A percentile compares a stretch with the other conserved stretches of the same genome.
phyloP scores from a whole-genome alignment of 2,113 vertebrate species.

The Pseudopipra pipra region DNA sequence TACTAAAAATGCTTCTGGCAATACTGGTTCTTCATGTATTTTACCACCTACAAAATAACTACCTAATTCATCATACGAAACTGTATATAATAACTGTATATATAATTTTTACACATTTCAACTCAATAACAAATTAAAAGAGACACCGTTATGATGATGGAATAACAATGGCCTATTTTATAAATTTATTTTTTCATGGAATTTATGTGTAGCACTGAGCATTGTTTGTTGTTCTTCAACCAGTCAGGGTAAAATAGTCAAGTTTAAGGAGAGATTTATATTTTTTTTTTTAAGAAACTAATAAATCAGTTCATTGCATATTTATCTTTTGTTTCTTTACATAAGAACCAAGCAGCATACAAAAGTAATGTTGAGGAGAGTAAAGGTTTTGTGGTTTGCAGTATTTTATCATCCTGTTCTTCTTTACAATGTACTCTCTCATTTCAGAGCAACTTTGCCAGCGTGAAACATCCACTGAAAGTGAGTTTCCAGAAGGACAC shows the following conservation, averaged over 20 bases:
- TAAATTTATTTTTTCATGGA: background rate
- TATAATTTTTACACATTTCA: background rate
- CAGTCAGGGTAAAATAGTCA: background rate
- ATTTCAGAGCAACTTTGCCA: conserved; percentile 70
- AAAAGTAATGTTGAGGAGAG: background rate
- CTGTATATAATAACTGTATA: no score
- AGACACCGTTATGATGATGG: background rate
- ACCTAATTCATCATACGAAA: background rate
- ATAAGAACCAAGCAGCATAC: background rate
- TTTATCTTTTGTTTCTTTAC: background rate
- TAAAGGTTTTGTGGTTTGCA: background rate
- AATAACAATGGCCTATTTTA: background rate
- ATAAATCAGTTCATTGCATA: background rate
- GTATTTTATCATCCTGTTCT: background rate
- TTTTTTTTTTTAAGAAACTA: background rate
- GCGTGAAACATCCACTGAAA: conserved; percentile 65
- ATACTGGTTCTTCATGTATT: background rate
- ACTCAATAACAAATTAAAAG: background rate
- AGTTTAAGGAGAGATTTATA: background rate
- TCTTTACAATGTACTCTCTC: background rate
- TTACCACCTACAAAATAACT: background rate
- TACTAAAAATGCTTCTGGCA: background rate
- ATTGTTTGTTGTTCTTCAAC: background rate
- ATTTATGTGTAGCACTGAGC: background rate
- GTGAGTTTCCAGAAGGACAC: conserved; percentile 83